phyloP scores from a whole-genome alignment of 1,140 invertebrate species.

The Drosophila setifemur region DNA sequence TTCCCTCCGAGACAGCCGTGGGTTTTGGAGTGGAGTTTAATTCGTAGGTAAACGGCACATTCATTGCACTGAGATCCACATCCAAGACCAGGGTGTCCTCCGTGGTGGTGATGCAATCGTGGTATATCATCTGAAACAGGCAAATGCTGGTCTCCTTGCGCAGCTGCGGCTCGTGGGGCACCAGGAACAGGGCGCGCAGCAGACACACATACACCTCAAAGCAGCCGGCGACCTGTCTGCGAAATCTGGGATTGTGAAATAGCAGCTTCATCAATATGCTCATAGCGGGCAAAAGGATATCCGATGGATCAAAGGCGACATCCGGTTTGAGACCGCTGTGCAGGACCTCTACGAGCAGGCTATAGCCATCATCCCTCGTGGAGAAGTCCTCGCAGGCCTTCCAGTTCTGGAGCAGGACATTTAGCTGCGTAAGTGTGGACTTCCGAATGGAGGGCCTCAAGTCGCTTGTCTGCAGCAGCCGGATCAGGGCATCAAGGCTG shows the following conservation, averaged over 20 bases:
- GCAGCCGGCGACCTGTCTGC: constrained; percentile 29
- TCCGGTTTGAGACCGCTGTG: constrained; percentile 18
- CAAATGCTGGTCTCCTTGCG: constrained; percentile 43
- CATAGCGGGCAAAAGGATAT: constrained; percentile 50
- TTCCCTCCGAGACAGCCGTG: constrained; percentile 5
- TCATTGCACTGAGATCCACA: constrained; percentile 25
- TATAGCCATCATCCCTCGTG: background rate
- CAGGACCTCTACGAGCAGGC: constrained; percentile 30
- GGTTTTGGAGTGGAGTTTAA: background rate
- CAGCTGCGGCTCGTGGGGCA: constrained; percentile 30
- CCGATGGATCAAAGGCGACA: constrained; percentile 14
- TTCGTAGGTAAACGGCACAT: constrained; percentile 47
- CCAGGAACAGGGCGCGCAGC: constrained; percentile 45
- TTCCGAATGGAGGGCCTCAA: constrained; percentile 56
- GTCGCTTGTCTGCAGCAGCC: constrained; percentile 51
- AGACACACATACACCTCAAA: constrained; percentile 44
- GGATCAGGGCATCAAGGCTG: constrained; percentile 45
- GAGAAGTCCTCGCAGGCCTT: constrained; percentile 27
- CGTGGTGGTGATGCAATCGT: constrained; percentile 26
- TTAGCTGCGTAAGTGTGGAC: constrained; percentile 67
- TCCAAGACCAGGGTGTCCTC: constrained; percentile 22
- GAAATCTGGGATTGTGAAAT: constrained; percentile 28
- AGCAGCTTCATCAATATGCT: constrained; percentile 59
- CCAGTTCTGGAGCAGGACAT: constrained; percentile 66
- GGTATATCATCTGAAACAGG: constrained; percentile 60